A percentile compares a stretch with the other conserved stretches of the same genome.
Evolutionary conservation across 2,113 vertebrate species (phyloP).

Genomic region (Sceloporus tristichus): DNA sequence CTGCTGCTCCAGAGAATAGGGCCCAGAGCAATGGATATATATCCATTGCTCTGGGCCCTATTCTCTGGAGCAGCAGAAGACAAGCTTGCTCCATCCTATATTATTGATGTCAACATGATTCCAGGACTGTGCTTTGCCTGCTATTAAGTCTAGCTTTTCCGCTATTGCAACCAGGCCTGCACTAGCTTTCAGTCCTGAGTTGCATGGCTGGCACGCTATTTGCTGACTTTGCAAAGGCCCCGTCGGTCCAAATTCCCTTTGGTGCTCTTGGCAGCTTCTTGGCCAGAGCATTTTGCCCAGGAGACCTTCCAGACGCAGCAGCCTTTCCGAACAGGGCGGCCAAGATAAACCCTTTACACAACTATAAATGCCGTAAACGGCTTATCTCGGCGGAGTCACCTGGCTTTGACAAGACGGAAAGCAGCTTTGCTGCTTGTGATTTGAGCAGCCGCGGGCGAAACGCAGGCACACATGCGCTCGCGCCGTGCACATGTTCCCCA

Average conservation of each 20-base stretch:
- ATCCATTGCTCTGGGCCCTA: too few species aligned
- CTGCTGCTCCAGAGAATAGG: too few species aligned
- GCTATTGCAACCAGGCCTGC: too few species aligned
- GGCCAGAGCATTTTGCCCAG: neutral
- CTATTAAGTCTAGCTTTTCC: too few species aligned
- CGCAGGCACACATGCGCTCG: slow-evolving; percentile 46
- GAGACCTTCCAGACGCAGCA: neutral
- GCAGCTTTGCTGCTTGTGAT: slow-evolving; percentile 72
- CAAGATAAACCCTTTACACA: slow-evolving; percentile 74
- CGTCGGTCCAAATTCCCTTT: neutral
- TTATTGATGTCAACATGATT: too few species aligned
- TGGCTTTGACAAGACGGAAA: slow-evolving; percentile 59
- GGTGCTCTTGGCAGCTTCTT: fast-evolving
- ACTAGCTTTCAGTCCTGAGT: too few species aligned
- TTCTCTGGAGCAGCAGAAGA: too few species aligned
- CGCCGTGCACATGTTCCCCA: slow-evolving; percentile 27
- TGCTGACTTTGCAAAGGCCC: neutral
- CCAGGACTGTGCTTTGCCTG: too few species aligned
- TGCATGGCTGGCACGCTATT: too few species aligned
- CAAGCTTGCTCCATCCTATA: too few species aligned
- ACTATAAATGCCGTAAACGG: slow-evolving; percentile 73
- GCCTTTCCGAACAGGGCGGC: slow-evolving; percentile 39
- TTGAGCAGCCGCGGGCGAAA: slow-evolving; percentile 17
- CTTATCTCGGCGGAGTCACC: slow-evolving; percentile 75
- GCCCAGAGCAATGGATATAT: too few species aligned